Conservation (phyloP, 2,797 vertebrate species). For the Eulemur mongoz region DNA sequence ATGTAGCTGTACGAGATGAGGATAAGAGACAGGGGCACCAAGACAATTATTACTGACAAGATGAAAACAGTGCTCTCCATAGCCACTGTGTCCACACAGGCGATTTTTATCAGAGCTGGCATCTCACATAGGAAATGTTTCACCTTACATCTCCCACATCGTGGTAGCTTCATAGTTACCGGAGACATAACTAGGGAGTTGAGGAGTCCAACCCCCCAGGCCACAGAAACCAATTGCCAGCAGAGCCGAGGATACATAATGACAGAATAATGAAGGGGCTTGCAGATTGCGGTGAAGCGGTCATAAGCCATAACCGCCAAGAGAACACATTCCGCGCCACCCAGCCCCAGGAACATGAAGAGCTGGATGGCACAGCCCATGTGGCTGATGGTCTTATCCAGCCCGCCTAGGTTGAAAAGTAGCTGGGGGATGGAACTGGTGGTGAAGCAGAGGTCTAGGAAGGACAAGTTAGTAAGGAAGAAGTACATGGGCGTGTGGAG, state of each 20-base stretch:
- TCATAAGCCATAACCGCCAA: constrained; percentile 67
- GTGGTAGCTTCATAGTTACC: constrained; percentile 56
- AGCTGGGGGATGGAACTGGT: constrained; percentile 68
- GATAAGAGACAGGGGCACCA: constrained; percentile 58
- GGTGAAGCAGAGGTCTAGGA: constrained; percentile 69
- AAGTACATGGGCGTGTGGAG: constrained; percentile 68
- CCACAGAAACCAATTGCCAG: constrained; percentile 50
- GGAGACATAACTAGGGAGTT: constrained; percentile 69
- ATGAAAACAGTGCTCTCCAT: constrained; percentile 64
- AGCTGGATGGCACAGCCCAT: constrained; percentile 51
- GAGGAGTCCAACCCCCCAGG: constrained; percentile 52
- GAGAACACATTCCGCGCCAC: constrained; percentile 64
- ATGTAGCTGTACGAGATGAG: constrained; percentile 68
- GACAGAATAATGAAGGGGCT: constrained; percentile 56
- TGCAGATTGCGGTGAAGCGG: constrained; percentile 61
- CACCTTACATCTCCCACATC: constrained; percentile 39
- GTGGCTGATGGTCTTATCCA: constrained; percentile 58
- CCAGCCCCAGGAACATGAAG: constrained; percentile 63
- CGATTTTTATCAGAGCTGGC: constrained; percentile 64
- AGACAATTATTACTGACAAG: constrained; percentile 52
- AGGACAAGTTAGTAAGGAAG: constrained; percentile 69
- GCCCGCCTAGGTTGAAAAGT: constrained; percentile 56
- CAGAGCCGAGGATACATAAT: constrained; percentile 56
- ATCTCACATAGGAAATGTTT: constrained; percentile 74
- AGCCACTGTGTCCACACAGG: constrained; percentile 60